Conservation (phyloP, 2,113 vertebrate genomes). For the Nanorana parkeri region DNA sequence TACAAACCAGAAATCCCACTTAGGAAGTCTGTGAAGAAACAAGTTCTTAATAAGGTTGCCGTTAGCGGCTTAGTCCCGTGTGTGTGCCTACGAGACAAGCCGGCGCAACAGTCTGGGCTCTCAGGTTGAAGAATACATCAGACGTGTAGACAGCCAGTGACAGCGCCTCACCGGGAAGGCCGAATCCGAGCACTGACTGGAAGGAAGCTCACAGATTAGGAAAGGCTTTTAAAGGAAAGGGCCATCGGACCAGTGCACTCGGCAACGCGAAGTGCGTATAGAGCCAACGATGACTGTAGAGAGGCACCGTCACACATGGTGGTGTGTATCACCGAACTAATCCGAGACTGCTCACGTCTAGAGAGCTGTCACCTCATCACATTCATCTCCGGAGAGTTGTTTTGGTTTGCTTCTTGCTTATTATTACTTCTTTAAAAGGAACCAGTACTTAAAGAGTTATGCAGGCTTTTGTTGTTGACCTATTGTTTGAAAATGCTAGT, state of each 20-base stretch:
- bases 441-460: no score
- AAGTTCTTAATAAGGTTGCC: no score
- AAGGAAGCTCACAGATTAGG: conserved; percentile 9
- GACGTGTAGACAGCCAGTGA: background rate
- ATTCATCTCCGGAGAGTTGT: background rate
- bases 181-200: background rate
- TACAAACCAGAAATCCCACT: no score
- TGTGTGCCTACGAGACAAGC: no score
- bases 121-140: background rate
- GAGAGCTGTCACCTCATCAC: background rate
- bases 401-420: no score
- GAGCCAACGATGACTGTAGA: background rate
- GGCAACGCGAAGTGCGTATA: background rate
- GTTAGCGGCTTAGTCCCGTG: no score
- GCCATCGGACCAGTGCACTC: background rate
- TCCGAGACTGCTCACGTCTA: background rate
- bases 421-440: no score
- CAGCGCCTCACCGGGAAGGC: background rate
- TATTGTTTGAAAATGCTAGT: no score
- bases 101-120: background rate
- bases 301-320: background rate
- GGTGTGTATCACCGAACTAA: background rate
- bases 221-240: background rate
- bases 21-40: no score
- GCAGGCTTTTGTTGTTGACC: no score